phyloP scores from a whole-genome alignment of 2,888 invertebrate genomes.

The Tyria jacobaeae region DNA sequence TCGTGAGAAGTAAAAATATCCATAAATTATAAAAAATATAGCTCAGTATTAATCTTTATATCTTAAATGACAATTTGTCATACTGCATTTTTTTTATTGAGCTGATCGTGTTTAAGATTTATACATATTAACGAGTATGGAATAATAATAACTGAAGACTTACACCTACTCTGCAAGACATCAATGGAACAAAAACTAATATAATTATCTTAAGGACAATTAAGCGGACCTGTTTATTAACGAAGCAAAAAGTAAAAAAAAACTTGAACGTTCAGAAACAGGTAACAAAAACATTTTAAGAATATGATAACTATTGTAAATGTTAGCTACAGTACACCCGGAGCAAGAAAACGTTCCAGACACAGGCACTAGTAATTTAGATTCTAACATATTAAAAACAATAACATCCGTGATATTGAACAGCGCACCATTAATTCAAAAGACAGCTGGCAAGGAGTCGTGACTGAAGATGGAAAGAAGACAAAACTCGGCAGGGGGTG shows the following conservation, averaged over 20 bases:
- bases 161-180: constrained; percentile 38
- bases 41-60: neutral
- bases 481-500: constrained; percentile 60
- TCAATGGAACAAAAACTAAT: constrained; percentile 50
- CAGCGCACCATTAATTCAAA: constrained; percentile 34
- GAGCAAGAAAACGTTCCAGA: constrained; percentile 37
- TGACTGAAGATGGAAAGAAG: constrained; percentile 58
- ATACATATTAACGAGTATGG: constrained; percentile 28
- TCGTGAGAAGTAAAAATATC: constrained; percentile 28
- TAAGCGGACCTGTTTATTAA: constrained; percentile 56
- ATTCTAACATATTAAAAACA: constrained; percentile 42
- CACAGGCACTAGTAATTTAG: constrained; percentile 43
- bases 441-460: constrained; percentile 52
- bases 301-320: constrained; percentile 48
- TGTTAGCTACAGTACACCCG: constrained; percentile 45
- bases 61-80: constrained; percentile 20
- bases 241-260: constrained; percentile 43
- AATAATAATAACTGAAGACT: constrained; percentile 24
- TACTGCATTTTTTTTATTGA: constrained; percentile 15
- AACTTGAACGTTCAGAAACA: constrained; percentile 43
- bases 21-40: neutral
- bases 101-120: constrained; percentile 23
- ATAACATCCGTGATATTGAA: constrained; percentile 44
- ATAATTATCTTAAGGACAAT: constrained; percentile 52
- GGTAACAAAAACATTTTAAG: constrained; percentile 49